A percentile compares a stretch with the other conserved stretches of the same genome.
Evolutionary conservation across 2,888 invertebrate genomes (phyloP).

Genomic region (Hetaerina titia): DNA sequence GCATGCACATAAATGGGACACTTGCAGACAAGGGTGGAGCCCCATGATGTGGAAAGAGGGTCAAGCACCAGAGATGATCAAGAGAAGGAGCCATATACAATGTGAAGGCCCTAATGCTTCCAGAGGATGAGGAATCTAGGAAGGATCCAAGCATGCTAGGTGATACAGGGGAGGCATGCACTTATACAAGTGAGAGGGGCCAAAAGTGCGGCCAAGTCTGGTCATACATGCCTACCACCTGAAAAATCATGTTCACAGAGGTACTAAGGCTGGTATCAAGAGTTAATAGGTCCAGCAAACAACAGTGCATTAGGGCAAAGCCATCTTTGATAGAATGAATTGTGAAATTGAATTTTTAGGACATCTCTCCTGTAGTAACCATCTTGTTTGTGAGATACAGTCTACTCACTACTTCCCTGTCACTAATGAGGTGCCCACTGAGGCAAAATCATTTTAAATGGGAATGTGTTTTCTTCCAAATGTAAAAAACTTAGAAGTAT

Average conservation of each 20-base stretch:
- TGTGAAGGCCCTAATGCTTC: not conserved
- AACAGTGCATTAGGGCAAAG: not conserved
- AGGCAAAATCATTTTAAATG: not conserved
- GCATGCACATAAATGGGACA: not conserved
- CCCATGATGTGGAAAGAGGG: not conserved
- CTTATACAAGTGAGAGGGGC: not conserved
- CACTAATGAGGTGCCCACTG: not conserved
- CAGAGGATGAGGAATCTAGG: not conserved
- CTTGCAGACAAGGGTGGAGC: not conserved
- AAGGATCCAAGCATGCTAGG: not conserved
- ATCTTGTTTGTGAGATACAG: not conserved
- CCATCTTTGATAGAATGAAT: constrained; percentile 1
- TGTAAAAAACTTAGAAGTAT: constrained; percentile 42
- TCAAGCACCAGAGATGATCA: not conserved
- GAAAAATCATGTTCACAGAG: not conserved
- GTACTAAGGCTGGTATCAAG: not conserved
- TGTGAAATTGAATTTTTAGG: not conserved
- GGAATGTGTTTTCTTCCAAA: constrained; percentile 50
- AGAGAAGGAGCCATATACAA: not conserved
- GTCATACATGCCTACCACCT: not conserved
- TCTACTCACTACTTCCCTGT: not conserved
- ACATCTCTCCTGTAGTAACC: not conserved
- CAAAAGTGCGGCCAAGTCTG: not conserved
- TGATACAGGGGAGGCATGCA: not conserved
- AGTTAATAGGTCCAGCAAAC: not conserved